Conservation (phyloP, 2,797 vertebrate genomes). For the Alca torda region DNA sequence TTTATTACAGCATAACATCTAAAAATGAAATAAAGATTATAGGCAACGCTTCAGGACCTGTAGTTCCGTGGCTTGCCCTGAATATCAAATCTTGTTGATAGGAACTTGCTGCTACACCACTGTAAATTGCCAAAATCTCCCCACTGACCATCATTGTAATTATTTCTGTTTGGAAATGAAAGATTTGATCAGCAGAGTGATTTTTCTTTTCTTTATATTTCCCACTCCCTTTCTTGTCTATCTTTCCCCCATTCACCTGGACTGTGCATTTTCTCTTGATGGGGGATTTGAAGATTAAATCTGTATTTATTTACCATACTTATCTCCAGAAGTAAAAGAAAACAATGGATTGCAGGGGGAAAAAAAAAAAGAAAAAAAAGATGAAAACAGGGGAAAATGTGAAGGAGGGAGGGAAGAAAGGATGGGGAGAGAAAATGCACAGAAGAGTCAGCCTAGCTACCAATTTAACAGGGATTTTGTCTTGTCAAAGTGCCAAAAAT, state of each 20-base stretch:
- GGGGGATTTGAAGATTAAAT: constrained; percentile 71
- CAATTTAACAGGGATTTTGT: background rate
- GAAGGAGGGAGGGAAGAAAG: background rate
- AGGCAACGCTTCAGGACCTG: constrained; percentile 76
- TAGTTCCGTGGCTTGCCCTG: constrained; percentile 71
- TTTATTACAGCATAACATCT: constrained; percentile 80
- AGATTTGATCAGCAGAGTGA: constrained; percentile 65
- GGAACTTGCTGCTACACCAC: constrained; percentile 50
- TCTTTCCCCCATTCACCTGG: constrained; percentile 50
- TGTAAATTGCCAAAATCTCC: constrained; percentile 72
- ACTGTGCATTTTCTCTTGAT: constrained; percentile 53
- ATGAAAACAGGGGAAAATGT: background rate
- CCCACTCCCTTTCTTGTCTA: constrained; percentile 6
- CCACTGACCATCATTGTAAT: constrained; percentile 75
- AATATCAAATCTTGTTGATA: constrained; percentile 78
- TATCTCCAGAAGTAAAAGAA: constrained; percentile 52
- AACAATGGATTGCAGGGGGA: background rate
- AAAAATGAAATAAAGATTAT: constrained; percentile 83
- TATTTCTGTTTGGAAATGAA: constrained; percentile 78
- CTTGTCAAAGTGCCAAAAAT: background rate
- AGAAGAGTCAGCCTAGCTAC: background rate
- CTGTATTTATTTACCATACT: constrained; percentile 72
- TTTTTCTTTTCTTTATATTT: constrained; percentile 54
- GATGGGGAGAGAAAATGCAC: background rate
- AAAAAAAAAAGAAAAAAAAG: too few relatives aligned